A percentile compares a stretch with the other conserved stretches of the same genome.
phyloP scores from a whole-genome alignment of 1,140 invertebrate species.

The Druon quercuslanigerum region DNA sequence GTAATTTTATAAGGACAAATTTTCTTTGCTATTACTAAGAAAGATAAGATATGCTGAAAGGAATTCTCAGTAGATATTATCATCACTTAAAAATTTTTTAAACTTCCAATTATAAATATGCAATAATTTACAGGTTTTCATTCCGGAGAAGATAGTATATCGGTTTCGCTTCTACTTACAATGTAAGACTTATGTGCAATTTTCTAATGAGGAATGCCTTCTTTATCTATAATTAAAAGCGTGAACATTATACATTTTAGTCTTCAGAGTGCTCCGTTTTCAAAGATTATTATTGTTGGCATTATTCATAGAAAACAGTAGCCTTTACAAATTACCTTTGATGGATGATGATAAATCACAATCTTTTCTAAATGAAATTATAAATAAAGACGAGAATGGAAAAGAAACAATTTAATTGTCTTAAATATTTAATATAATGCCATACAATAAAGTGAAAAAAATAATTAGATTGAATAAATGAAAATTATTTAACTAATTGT shows the following conservation, averaged over 20 bases:
- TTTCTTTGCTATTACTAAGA: neutral
- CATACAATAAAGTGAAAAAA: no score
- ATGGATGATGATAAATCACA: neutral
- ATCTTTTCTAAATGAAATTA: neutral
- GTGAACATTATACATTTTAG: neutral
- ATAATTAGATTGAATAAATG: no score
- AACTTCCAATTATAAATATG: neutral
- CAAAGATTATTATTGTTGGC: neutral
- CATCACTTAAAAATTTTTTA: neutral
- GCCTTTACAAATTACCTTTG: neutral
- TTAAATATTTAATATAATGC: no score
- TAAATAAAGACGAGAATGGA: neutral
- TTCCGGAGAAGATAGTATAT: neutral
- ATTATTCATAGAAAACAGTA: constrained; percentile 28
- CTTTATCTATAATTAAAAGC: neutral
- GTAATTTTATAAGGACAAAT: constrained; percentile 2
- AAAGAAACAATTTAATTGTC: no score
- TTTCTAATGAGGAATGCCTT: constrained; percentile 1
- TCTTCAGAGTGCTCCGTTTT: neutral
- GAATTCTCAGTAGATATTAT: constrained; percentile 6
- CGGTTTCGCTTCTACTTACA: neutral
- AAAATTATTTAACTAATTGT: no score
- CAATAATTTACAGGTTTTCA: neutral
- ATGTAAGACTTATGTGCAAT: neutral
- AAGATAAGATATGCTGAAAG: constrained; percentile 21